Percentiles rank a stretch among this genome's conserved stretches.
phyloP scores from a whole-genome alignment of 2,888 invertebrate genomes.

The Octonoba sinensis region DNA sequence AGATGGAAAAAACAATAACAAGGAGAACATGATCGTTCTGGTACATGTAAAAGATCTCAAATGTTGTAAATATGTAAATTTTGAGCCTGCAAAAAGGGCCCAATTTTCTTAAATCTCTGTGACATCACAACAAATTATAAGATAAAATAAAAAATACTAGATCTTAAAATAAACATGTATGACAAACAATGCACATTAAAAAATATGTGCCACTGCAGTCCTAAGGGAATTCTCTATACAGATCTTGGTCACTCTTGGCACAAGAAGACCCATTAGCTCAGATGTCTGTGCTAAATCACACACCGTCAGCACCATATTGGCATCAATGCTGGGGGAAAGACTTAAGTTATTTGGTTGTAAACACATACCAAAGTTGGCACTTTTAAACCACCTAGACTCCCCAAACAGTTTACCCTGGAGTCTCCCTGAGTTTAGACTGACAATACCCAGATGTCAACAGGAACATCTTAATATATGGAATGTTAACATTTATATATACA shows the following conservation, averaged over 20 bases:
- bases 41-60: conserved; percentile 64
- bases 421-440: conserved; percentile 56
- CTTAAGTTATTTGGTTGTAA: conserved; percentile 56
- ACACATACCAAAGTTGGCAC: conserved; percentile 59
- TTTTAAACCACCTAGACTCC: conserved; percentile 47
- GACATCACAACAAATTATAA: conserved; percentile 58
- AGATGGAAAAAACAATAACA: conserved; percentile 61
- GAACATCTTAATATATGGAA: conserved; percentile 57
- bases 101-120: conserved; percentile 30
- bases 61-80: conserved; percentile 61
- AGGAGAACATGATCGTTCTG: conserved; percentile 41
- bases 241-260: conserved; percentile 41
- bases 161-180: conserved; percentile 62
- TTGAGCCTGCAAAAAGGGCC: conserved; percentile 56
- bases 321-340: conserved; percentile 44
- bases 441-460: conserved; percentile 55
- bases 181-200: conserved; percentile 62
- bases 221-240: conserved; percentile 61
- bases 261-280: conserved; percentile 41
- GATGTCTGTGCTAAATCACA: conserved; percentile 55
- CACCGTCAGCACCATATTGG: conserved; percentile 59
- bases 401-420: conserved; percentile 5
- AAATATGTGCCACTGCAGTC: conserved; percentile 58
- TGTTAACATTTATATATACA: conserved; percentile 61
- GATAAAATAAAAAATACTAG: conserved; percentile 62